These are phyloP conservation scores for Brachyalestes nurse DNA, from an alignment of 2,797 vertebrate species.

Conservation along the genomic window DNA sequence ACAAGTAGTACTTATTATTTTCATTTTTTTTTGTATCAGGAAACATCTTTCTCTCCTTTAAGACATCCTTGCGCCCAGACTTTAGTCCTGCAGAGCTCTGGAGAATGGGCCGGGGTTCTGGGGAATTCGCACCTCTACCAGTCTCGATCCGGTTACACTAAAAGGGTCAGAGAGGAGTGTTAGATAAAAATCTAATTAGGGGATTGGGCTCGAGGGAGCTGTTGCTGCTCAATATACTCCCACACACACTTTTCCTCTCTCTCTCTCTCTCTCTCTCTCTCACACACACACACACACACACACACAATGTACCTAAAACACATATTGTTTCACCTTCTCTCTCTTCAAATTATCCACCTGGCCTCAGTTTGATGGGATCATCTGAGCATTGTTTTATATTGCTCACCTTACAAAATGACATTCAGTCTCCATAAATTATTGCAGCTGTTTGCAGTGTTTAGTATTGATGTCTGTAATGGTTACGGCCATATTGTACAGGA, in stretches of 20 bases:
- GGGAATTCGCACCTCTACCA: constrained; percentile 62
- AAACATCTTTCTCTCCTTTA: constrained; percentile 51
- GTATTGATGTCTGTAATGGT: neutral
- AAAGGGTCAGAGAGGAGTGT: constrained; percentile 74
- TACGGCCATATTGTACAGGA: too few species aligned
- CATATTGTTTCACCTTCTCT: constrained; percentile 8
- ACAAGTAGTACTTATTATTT: constrained; percentile 21
- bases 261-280: too few species aligned
- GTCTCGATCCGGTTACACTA: constrained; percentile 70
- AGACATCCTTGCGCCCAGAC: constrained; percentile 63
- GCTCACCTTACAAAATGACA: constrained; percentile 1
- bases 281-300: constrained; percentile 36
- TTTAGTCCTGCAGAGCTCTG: constrained; percentile 63
- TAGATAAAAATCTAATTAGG: constrained; percentile 81
- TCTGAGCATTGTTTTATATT: constrained; percentile 25
- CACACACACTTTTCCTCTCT: constrained; percentile 62
- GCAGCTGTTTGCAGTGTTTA: neutral
- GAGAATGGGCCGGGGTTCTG: constrained; percentile 61
- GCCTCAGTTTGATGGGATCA: neutral
- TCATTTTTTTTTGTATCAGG: constrained; percentile 40
- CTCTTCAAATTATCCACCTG: neutral
- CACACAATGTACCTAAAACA: constrained; percentile 41
- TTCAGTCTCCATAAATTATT: neutral
- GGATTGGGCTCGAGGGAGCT: constrained; percentile 77
- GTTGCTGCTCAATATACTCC: constrained; percentile 76